Base-by-base conservation (phyloP, 1,140 invertebrate species). In the Heliconius melpomene region DNA sequence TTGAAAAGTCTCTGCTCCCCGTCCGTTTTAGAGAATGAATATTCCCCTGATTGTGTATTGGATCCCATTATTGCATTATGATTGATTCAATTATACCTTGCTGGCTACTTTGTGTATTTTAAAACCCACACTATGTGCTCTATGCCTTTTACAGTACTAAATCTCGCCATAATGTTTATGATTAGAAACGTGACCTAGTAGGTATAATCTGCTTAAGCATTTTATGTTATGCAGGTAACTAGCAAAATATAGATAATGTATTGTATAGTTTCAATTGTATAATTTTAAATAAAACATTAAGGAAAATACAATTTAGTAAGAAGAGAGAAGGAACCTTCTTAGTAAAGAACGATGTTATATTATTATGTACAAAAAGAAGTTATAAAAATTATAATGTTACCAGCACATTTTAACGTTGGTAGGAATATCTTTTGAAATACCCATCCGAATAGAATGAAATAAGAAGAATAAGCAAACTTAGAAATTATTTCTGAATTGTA, bases 131-230 rank as follows among this genome's bases (percentile, higher is more conserved):
- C 7, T 66, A 66, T 75, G 36, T 75, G 52, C 20, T 40, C 57
- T 66, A 66, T 9, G 36, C 52, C 74, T 66, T 75, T 75, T 72
- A 57, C 32, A 16, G 60, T 66, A 66, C 60, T 66, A 75, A n/a
- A 13, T 50, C 78, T 75, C 46, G 66, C 18, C 26, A 36, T 32
- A 74, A 29, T 79, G 74, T 79, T 79, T 75, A 79, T 74, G 66
- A 75, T 75, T 75, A 36, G 40, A 70, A 71, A 75, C 78, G 78
- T 79, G 78, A 79, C 78, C 57, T 75, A 75, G 40, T 70, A 70
- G 57, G 60, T 66, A 71, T 71, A 50, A 52, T 74, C 57, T 50
- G 40, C 57, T 77, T 50, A 23, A 29, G 72, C 71, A 72, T 72
- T 80, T 50, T 79, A 82, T 16, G 74, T 20, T 52, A 29, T 66